Percentiles rank a stretch among this genome's conserved stretches.
These are phyloP conservation scores for Neodontobutis hainanensis DNA, from an alignment of 2,113 vertebrate species.

Conservation along the genomic window DNA sequence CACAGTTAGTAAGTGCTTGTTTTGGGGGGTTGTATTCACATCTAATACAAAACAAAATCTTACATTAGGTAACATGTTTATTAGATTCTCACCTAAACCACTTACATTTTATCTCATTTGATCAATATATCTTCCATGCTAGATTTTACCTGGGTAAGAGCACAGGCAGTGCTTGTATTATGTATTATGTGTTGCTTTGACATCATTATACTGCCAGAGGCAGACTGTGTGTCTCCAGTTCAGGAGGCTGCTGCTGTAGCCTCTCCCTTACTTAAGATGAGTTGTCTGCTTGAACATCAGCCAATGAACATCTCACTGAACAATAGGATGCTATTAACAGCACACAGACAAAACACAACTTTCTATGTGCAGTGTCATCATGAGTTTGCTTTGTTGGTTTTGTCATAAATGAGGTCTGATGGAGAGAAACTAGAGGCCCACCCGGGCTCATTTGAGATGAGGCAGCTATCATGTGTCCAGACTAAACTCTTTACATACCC, in stretches of 20 bases:
- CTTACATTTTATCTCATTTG: background rate
- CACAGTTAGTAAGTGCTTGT: background rate
- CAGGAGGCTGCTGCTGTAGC: slow-evolving; percentile 3
- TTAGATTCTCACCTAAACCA: background rate
- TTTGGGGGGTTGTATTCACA: no score
- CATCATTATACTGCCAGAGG: background rate
- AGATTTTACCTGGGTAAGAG: background rate
- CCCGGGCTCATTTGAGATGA: slow-evolving; percentile 43
- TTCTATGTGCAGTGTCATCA: slow-evolving; percentile 24
- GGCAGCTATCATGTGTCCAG: slow-evolving; percentile 7
- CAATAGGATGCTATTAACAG: slow-evolving; percentile 39
- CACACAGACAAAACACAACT: slow-evolving; percentile 36
- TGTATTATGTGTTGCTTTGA: background rate
- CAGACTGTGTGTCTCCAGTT: slow-evolving; percentile 27
- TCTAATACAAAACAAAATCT: background rate
- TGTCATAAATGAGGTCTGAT: slow-evolving; percentile 51
- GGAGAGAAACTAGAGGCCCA: slow-evolving; percentile 35
- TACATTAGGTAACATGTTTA: background rate
- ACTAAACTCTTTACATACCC: slow-evolving; percentile 2
- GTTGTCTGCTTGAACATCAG: slow-evolving; percentile 25
- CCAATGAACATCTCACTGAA: slow-evolving; percentile 33
- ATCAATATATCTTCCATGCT: background rate
- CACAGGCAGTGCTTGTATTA: slow-evolving; percentile 1
- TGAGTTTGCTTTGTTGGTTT: slow-evolving; percentile 34
- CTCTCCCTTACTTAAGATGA: slow-evolving; percentile 21